Conservation (phyloP, 1,140 invertebrate genomes). For the Tribolium castaneum region DNA sequence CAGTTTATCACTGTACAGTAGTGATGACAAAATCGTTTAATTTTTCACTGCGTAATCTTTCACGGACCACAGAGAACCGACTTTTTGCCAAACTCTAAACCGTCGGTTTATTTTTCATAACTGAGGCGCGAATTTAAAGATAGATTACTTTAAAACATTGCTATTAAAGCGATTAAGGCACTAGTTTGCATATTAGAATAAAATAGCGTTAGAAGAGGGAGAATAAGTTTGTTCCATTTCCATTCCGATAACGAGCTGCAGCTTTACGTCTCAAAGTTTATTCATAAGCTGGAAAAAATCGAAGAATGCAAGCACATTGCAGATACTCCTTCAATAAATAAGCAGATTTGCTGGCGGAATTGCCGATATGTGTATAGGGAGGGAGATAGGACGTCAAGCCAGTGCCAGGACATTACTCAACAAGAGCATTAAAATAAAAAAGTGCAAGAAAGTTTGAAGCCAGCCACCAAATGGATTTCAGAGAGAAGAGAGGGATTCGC, state of each 20-base stretch:
- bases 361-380: neutral
- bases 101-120: constrained; percentile 13
- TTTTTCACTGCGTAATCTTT: neutral
- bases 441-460: constrained; percentile 44
- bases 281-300: neutral
- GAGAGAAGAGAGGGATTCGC: constrained; percentile 30
- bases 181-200: too few species aligned
- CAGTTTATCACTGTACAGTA: neutral
- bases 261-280: neutral
- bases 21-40: neutral
- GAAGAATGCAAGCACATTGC: neutral
- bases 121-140: constrained; percentile 13
- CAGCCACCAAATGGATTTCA: constrained; percentile 42
- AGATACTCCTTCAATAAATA: constrained; percentile 33
- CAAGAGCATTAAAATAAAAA: constrained; percentile 44
- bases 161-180: neutral
- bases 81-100: constrained; percentile 10
- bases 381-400: constrained; percentile 18
- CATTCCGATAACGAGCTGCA: neutral
- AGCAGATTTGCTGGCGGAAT: constrained; percentile 8
- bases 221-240: neutral
- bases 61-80: neutral
- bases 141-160: neutral
- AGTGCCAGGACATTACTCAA: constrained; percentile 39
- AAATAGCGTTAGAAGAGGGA: too few species aligned